Evolutionary conservation across 2,797 vertebrate species (phyloP).

Genomic region (Gallirallus australis): DNA sequence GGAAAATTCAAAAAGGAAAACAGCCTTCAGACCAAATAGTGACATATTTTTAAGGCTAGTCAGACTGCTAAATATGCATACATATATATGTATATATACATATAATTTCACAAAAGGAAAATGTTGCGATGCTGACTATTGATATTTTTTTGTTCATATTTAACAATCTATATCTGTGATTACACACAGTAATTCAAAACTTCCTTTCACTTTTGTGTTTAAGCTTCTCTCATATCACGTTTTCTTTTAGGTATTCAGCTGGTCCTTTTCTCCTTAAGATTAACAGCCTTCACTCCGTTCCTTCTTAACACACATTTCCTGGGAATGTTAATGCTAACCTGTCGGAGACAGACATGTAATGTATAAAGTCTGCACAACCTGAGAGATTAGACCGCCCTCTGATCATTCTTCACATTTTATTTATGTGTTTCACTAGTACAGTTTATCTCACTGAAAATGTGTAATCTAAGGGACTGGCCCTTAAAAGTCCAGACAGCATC

Average conservation of each 20-base stretch:
- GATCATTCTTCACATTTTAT: not conserved
- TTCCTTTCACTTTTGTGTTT: not conserved
- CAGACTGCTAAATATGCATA: not conserved
- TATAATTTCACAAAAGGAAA: not conserved
- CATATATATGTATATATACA: fast-evolving
- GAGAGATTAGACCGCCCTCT: not conserved
- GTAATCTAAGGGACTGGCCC: not conserved
- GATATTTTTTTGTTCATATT: not conserved
- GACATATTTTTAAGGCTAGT: not conserved
- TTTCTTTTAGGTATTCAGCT: not conserved
- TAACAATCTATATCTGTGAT: not conserved
- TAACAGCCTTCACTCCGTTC: not conserved
- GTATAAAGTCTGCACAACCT: not conserved
- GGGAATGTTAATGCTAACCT: not conserved
- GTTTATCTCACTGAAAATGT: not conserved
- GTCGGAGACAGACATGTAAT: not conserved
- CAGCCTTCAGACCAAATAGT: not conserved
- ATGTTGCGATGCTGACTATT: not conserved
- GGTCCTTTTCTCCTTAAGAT: not conserved
- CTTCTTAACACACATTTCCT: not conserved
- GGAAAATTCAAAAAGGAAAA: not conserved
- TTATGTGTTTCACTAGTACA: not conserved
- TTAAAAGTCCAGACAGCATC: not conserved
- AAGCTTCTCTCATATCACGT: not conserved
- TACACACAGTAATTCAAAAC: not conserved